Percentiles rank a stretch among this genome's conserved stretches.
Evolutionary conservation across 2,888 invertebrate genomes (phyloP).

Genomic region (Choreutis nemorana): DNA sequence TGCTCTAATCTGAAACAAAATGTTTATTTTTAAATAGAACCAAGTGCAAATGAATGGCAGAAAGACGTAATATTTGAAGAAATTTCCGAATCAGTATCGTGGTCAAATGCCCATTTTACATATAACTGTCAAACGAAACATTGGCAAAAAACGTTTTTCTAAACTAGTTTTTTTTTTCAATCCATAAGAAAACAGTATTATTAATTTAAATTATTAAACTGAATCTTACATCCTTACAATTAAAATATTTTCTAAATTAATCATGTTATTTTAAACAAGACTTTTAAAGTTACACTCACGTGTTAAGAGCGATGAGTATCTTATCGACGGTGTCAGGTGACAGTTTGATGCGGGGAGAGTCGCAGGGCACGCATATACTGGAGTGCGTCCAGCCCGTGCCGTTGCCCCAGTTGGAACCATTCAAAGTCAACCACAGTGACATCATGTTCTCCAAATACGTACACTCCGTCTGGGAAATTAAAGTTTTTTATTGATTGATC

Average conservation of each 20-base stretch:
- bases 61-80: too few species aligned
- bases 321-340: slow-evolving; percentile 51
- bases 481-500: too few species aligned
- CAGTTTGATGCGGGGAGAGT: slow-evolving; percentile 53
- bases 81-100: too few species aligned
- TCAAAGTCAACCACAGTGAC: slow-evolving; percentile 87
- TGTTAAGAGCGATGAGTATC: slow-evolving; percentile 37
- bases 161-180: too few species aligned
- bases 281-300: slow-evolving; percentile 33
- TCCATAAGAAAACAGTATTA: too few species aligned
- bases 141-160: too few species aligned
- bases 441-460: slow-evolving; percentile 84
- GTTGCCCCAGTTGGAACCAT: slow-evolving; percentile 66
- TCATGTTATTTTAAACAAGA: too few species aligned
- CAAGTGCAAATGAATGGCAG: background rate
- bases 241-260: too few species aligned
- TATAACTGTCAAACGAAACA: too few species aligned
- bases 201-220: too few species aligned
- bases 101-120: too few species aligned
- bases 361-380: slow-evolving; percentile 41
- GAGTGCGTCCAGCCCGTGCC: slow-evolving; percentile 36
- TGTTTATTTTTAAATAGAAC: slow-evolving; percentile 6
- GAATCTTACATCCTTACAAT: too few species aligned
- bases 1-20: slow-evolving; percentile 35
- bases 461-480: slow-evolving; percentile 66